phyloP scores from a whole-genome alignment of 2,797 vertebrate species.

The Tapera naevia region DNA sequence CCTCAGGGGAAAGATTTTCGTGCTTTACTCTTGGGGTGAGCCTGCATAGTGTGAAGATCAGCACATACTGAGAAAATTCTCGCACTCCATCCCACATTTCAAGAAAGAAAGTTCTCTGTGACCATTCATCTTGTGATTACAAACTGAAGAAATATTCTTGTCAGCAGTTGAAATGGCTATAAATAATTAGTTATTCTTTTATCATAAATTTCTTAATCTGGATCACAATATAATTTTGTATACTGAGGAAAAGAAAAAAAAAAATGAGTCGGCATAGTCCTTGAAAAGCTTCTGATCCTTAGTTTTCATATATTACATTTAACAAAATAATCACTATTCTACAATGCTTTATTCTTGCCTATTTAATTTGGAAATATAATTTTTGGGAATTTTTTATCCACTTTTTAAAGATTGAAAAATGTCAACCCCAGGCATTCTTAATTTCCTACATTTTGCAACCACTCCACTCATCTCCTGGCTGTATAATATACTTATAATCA shows the following conservation, averaged over 20 bases:
- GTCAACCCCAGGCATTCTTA: slow-evolving; percentile 22
- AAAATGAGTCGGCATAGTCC: neutral
- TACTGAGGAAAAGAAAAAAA: neutral
- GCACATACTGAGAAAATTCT: neutral
- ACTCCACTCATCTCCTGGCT: slow-evolving; percentile 29
- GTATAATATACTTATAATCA: slow-evolving; percentile 57
- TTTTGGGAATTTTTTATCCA: slow-evolving; percentile 18
- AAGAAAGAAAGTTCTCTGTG: neutral
- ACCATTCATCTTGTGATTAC: neutral
- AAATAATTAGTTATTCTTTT: neutral
- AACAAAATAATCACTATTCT: slow-evolving; percentile 5
- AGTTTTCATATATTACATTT: neutral
- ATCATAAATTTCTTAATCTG: neutral
- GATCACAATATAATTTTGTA: neutral
- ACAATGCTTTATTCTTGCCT: neutral
- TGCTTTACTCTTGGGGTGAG: neutral
- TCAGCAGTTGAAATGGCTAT: neutral
- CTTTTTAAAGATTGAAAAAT: slow-evolving; percentile 46
- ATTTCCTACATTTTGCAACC: slow-evolving; percentile 46
- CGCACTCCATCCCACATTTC: neutral
- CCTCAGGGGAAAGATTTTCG: neutral
- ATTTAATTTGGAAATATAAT: neutral
- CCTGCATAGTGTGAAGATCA: neutral
- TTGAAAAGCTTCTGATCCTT: neutral
- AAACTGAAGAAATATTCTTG: neutral